Evolutionary conservation across 1,140 invertebrate genomes (phyloP).

Genomic region (Drosophila ohnishii): DNA sequence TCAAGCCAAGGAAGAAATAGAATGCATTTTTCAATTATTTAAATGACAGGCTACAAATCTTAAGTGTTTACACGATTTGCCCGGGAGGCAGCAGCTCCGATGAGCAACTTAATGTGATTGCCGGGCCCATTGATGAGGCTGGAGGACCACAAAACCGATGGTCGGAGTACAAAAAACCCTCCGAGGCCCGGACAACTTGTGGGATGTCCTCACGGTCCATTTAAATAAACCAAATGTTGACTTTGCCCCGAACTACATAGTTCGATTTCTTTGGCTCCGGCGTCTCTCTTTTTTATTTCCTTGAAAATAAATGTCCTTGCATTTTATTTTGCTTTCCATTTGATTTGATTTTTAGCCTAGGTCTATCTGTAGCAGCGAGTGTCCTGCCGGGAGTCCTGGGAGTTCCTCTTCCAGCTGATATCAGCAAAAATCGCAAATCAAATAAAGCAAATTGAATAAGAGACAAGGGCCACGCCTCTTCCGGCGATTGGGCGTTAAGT

Average conservation of each 20-base stretch:
- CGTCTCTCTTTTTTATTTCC: slow-evolving; percentile 24
- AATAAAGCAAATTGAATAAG: slow-evolving; percentile 80
- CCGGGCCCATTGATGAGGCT: slow-evolving; percentile 29
- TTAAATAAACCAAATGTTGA: slow-evolving; percentile 75
- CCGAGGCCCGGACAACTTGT: slow-evolving; percentile 31
- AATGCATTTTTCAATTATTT: slow-evolving; percentile 76
- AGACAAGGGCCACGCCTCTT: slow-evolving; percentile 66
- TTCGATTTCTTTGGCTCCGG: slow-evolving; percentile 17
- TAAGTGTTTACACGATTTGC: slow-evolving; percentile 68
- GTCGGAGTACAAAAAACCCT: slow-evolving; percentile 6
- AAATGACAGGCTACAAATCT: slow-evolving; percentile 72
- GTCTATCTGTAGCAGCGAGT: slow-evolving; percentile 27
- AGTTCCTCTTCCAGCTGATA: slow-evolving; percentile 57
- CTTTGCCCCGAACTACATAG: slow-evolving; percentile 49
- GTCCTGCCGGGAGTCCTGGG: slow-evolving; percentile 13
- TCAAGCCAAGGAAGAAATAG: slow-evolving; percentile 4
- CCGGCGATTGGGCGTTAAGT: slow-evolving; percentile 22
- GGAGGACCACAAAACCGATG: slow-evolving; percentile 41
- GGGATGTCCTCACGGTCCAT: slow-evolving; percentile 62
- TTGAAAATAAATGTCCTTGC: slow-evolving; percentile 62
- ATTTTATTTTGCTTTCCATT: slow-evolving; percentile 62
- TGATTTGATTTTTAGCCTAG: slow-evolving; percentile 71
- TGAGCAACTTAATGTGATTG: slow-evolving; percentile 72
- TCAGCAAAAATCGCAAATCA: slow-evolving; percentile 78
- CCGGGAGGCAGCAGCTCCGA: slow-evolving; percentile 24